A percentile compares a stretch with the other conserved stretches of the same genome.
These are phyloP conservation scores for Vesta saturnalis DNA, from an alignment of 2,888 invertebrate genomes.

Conservation along the genomic window DNA sequence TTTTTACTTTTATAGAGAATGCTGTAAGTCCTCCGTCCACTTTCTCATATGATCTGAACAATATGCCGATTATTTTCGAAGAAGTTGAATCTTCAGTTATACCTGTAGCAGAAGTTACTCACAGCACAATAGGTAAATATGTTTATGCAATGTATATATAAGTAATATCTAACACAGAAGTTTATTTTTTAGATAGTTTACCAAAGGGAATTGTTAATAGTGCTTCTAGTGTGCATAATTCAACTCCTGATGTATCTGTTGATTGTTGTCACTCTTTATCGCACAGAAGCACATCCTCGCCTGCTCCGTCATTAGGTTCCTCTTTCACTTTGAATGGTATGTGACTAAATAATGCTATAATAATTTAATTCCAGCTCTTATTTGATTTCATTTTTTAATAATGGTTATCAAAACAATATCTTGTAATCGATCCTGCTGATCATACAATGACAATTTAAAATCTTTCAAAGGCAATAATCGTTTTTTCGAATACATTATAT, in stretches of 20 bases:
- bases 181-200: conserved; percentile 2
- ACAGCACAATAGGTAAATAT: not conserved
- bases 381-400: too few relatives aligned
- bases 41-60: conserved; percentile 5
- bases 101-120: not conserved
- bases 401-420: not conserved
- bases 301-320: conserved; percentile 3
- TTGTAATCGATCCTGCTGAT: not conserved
- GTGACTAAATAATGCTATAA: conserved; percentile 3
- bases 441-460: not conserved
- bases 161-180: not conserved
- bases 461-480: conserved; percentile 2
- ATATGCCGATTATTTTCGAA: conserved; percentile 1
- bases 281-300: conserved; percentile 5
- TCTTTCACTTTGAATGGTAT: conserved; percentile 5
- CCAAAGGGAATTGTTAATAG: not conserved
- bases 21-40: conserved; percentile 1
- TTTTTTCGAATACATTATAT: conserved; percentile 1
- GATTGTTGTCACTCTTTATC: conserved; percentile 1
- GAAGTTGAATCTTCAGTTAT: conserved; percentile 3
- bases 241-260: conserved; percentile 5
- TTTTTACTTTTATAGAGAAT: not conserved
- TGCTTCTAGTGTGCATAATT: not conserved
- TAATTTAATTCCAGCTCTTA: too few relatives aligned
- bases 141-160: not conserved